Evolutionary conservation across 2,797 vertebrate genomes (phyloP).

Genomic region (Sarcoramphus papa): DNA sequence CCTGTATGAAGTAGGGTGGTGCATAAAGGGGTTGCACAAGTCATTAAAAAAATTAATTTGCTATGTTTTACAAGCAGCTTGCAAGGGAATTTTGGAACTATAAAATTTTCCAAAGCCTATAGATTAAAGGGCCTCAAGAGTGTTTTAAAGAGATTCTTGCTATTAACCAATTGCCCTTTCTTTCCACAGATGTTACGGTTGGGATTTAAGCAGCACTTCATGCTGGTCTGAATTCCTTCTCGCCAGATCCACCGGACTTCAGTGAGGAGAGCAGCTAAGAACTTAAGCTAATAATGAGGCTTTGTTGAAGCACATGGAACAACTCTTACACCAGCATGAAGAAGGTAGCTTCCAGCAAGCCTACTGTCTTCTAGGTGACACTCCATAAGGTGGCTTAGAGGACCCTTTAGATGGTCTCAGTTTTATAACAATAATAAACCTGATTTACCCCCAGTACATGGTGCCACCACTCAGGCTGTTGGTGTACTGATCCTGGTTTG

Average conservation of each 20-base stretch:
- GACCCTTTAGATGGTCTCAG: not conserved
- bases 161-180: not conserved
- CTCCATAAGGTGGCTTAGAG: not conserved
- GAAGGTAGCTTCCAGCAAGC: not conserved
- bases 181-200: not conserved
- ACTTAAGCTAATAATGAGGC: not conserved
- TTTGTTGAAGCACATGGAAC: not conserved
- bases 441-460: fast-evolving
- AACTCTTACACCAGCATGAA: not conserved
- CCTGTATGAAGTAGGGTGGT: not conserved
- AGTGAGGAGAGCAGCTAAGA: not conserved
- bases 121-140: not conserved
- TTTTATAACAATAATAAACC: not conserved
- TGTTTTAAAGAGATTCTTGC: not conserved
- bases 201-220: not conserved
- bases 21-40: not conserved
- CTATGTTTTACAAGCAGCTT: not conserved
- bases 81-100: not conserved
- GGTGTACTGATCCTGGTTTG: not conserved
- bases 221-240: not conserved
- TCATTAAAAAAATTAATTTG: not conserved
- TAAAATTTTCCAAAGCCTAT: not conserved
- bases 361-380: not conserved
- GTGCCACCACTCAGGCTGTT: not conserved
- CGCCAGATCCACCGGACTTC: not conserved